Evolutionary conservation across 2,113 vertebrate species (phyloP).

Genomic region (Crotophaga sulcirostris): DNA sequence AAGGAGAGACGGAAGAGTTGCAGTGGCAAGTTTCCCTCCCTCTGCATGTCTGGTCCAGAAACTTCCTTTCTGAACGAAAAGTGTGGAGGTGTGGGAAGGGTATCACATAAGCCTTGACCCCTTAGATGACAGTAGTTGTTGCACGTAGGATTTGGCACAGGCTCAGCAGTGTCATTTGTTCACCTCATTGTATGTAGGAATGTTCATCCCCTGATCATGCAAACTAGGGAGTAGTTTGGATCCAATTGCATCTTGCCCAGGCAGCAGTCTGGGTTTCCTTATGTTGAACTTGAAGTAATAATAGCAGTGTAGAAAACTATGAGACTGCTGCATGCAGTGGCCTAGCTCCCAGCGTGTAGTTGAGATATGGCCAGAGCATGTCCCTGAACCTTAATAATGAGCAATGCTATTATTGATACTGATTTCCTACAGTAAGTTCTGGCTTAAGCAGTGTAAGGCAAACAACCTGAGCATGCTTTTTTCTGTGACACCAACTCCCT

Average conservation of each 20-base stretch:
- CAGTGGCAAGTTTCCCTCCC: neutral
- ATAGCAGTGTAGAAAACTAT: neutral
- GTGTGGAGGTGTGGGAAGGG: neutral
- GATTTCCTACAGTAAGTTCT: conserved; percentile 28
- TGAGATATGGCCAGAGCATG: conserved; percentile 2
- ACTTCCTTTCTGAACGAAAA: neutral
- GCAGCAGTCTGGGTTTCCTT: conserved; percentile 13
- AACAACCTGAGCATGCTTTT: conserved; percentile 49
- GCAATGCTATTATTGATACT: neutral
- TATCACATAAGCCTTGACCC: neutral
- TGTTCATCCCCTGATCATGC: neutral
- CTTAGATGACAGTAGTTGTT: neutral
- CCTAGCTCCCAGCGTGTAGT: conserved; percentile 7
- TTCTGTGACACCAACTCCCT: conserved; percentile 19
- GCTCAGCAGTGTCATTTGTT: neutral
- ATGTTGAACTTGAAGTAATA: conserved; percentile 41
- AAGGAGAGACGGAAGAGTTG: neutral
- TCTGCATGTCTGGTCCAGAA: neutral
- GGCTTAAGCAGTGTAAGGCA: neutral
- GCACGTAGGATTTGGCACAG: neutral
- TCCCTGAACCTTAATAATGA: conserved; percentile 54
- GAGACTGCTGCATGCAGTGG: neutral
- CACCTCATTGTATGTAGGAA: neutral
- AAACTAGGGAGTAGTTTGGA: neutral
- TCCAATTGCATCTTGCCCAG: neutral